Conservation (phyloP, 2,888 invertebrate species). For the Atethmia centrago region DNA sequence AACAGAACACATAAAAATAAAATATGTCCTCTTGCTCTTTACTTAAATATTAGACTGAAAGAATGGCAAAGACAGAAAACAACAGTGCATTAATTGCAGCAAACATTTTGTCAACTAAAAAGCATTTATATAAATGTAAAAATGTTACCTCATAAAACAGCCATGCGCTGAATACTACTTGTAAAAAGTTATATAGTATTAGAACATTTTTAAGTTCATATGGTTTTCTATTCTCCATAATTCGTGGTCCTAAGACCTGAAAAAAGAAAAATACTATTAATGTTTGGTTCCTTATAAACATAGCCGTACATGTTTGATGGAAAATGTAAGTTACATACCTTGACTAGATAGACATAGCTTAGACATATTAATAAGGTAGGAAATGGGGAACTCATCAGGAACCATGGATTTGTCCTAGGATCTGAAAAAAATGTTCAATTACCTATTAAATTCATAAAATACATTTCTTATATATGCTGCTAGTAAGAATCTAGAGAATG, state of each 20-base stretch:
- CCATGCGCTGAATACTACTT: slow-evolving; percentile 97
- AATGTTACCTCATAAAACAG: slow-evolving; percentile 96
- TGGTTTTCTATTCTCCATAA: slow-evolving; percentile 98
- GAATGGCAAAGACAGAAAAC: background rate
- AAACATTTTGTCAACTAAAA: slow-evolving; percentile 17
- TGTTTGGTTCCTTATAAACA: background rate
- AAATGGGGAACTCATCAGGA: slow-evolving; percentile 98
- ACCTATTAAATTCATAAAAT: background rate
- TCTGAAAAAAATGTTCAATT: slow-evolving; percentile 90
- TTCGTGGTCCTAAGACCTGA: slow-evolving; percentile 95
- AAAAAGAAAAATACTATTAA: slow-evolving; percentile 67
- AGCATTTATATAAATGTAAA: slow-evolving; percentile 13
- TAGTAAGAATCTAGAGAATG: background rate
- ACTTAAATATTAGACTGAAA: background rate
- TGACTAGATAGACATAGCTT: slow-evolving; percentile 97
- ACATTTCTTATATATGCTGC: background rate
- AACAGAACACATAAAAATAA: background rate
- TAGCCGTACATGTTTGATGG: background rate
- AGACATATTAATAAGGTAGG: slow-evolving; percentile 97
- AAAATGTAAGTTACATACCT: slow-evolving; percentile 86
- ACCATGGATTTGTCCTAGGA: slow-evolving; percentile 97
- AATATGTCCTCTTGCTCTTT: background rate
- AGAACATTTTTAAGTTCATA: slow-evolving; percentile 94
- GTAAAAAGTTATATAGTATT: slow-evolving; percentile 95
- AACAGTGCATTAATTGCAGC: slow-evolving; percentile 3